Base-by-base conservation (phyloP, 2,113 vertebrate genomes). In the Odocoileus hemionus region DNA sequence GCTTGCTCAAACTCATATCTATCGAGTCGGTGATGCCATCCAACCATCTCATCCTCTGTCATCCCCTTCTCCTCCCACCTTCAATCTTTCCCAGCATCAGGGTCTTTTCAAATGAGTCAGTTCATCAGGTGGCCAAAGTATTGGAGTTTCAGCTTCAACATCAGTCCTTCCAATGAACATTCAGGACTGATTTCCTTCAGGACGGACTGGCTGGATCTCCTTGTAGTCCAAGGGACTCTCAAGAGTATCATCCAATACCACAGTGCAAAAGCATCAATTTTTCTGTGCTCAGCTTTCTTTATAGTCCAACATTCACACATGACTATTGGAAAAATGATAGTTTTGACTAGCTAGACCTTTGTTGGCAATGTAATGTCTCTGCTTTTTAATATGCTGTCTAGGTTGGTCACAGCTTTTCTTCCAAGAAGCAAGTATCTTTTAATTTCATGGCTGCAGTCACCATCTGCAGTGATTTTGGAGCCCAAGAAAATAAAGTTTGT, bases 251-350 rank as follows among this genome's bases (percentile, higher is more conserved):
- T 39, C 67, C n/a, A 70, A 21, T 19, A 70, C 9, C n/a, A 70
- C 67, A 70, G n/a, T 70, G 39, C 67, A 70, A 39, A 70, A 70
- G 67, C 67, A 23, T 23, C n/a, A 19, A 0, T 70, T 70, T 19
- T 70, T 70, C 0, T 0, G n/a, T 0, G 0, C n/a, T 70, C 67
- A 70, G 5, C 67, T 70, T 70, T 70, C 67, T 23, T 39, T 70
- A 39, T 39, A 23, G 67, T 39, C 21, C 67, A 70, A 70, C n/a
- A 36, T 36, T 70, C 19, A 39, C n/a, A 70, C 19, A 3, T 23
- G 67, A 70, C 67, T 70, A 70, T 19, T 23, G n/a, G n/a, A 36
- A 70, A 70, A 70, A 23, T 0, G 10, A 70, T 39, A 39, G 67
- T 19, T 70, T 70, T 70, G n/a, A 70, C 67, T 39, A 70, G 67